Base-by-base conservation (phyloP, 1,140 invertebrate species). In the Bemisia tabaci region DNA sequence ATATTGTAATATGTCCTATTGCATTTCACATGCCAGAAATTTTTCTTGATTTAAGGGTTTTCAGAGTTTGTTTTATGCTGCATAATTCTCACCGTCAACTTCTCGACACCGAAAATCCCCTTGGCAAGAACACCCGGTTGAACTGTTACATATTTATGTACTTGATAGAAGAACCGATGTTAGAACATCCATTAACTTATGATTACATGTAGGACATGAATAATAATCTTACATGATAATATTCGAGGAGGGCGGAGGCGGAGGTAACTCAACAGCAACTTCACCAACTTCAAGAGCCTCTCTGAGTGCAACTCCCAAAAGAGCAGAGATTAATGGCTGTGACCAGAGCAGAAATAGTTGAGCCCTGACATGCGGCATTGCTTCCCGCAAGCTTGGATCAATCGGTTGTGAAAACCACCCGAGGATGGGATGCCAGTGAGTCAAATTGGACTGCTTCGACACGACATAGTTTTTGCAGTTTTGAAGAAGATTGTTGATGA, bases 401-500 rank as follows among this genome's bases (percentile, higher is more conserved):
- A 91, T 85, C 12, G 85, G 84, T 71, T 95, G 92, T 12, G 90
- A 88, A 79, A 95, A 94, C 94, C 95, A 98, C n/a, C 95, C 95
- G 9, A 99, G 80, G 26, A 98, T 85, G 22, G 95, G 94, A 81
- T 99, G 95, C 94, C 95, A 98, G 76, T 97, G 92, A 58, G 92
- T 95, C 27, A 95, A 82, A 75, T 91, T 92, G 22, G 90, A 91
- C 77, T 94, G 94, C 64, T 83, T 86, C 2, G 87, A 85, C 11
- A 94, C 91, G 74, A 94, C 91, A 74, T 92, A 94, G 71, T 88
- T 85, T 71, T 91, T 88, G 76, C 91, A 94, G 63, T 85, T 88
- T 75, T 93, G 88, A 39, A 95, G 75, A 68, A 95, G 83, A 65
- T 86, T 82, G 22, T 86, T 90, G 5, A 91, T 82, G 24, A 94